Conservation (phyloP, 2,888 invertebrate species). For the Pharmacophagus antenor region DNA sequence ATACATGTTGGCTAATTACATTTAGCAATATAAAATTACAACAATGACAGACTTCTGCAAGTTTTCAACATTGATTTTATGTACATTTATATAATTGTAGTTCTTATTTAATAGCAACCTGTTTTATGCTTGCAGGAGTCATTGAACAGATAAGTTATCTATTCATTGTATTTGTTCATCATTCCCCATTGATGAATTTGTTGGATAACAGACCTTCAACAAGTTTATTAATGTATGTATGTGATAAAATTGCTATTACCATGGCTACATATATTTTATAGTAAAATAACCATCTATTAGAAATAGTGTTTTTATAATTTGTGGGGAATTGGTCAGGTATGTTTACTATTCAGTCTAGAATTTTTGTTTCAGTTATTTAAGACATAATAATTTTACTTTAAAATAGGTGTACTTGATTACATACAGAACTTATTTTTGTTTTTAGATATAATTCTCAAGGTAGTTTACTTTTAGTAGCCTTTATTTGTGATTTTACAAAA, state of each 20-base stretch:
- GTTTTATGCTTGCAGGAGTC: neutral
- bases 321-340: neutral
- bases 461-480: conserved; percentile 10
- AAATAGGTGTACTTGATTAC: neutral
- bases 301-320: neutral
- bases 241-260: conserved; percentile 2
- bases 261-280: neutral
- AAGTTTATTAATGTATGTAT: conserved; percentile 36
- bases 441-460: conserved; percentile 14
- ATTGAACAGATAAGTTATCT: neutral
- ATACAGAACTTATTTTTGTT: conserved; percentile 15
- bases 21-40: too few species aligned
- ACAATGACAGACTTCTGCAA: neutral
- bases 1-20: too few species aligned
- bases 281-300: too few species aligned
- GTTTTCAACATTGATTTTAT: neutral
- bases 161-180: conserved; percentile 2
- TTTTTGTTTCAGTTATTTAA: neutral
- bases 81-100: neutral
- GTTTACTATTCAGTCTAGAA: too few species aligned
- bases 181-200: conserved; percentile 32
- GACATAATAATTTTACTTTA: neutral
- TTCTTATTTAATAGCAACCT: neutral
- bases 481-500: conserved; percentile 25
- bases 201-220: conserved; percentile 36